A percentile compares a stretch with the other conserved stretches of the same genome.
Evolutionary conservation across 1,140 invertebrate genomes (phyloP).

Genomic region (Carposina sasakii): DNA sequence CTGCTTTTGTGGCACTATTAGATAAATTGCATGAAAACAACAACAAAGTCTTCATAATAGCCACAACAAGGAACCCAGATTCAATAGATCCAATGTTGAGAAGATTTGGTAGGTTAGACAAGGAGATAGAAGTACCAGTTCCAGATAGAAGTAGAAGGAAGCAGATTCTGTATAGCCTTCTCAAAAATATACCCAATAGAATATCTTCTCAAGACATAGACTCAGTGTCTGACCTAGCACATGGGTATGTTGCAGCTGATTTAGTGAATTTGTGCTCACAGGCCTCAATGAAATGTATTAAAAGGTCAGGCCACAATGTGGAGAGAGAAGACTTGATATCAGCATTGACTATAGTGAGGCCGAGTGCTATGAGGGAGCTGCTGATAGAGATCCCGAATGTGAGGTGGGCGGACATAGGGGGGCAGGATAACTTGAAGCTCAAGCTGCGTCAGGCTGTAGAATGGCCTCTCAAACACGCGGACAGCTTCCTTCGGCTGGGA

Average conservation of each 20-base stretch:
- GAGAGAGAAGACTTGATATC: conserved; percentile 73
- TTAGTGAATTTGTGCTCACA: conserved; percentile 82
- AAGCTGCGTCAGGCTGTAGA: conserved; percentile 92
- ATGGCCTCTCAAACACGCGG: conserved; percentile 92
- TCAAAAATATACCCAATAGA: conserved; percentile 72
- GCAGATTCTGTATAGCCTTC: conserved; percentile 79
- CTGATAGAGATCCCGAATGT: conserved; percentile 88
- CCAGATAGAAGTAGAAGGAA: conserved; percentile 80
- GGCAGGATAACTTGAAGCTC: conserved; percentile 89
- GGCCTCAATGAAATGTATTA: conserved; percentile 76
- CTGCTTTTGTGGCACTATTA: conserved; percentile 78
- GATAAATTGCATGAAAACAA: conserved; percentile 77
- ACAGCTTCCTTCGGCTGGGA: conserved; percentile 91
- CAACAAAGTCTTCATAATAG: conserved; percentile 78
- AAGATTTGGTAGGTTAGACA: conserved; percentile 85
- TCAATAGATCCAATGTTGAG: conserved; percentile 81
- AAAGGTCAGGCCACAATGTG: conserved; percentile 33
- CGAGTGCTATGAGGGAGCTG: conserved; percentile 93
- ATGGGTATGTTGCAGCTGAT: conserved; percentile 94
- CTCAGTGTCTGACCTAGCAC: conserved; percentile 79
- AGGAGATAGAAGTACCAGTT: conserved; percentile 89
- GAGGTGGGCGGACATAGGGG: conserved; percentile 94
- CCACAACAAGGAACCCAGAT: conserved; percentile 82
- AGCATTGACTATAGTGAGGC: conserved; percentile 82
- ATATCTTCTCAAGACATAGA: conserved; percentile 75